Percentiles rank a stretch among this genome's conserved stretches.
Evolutionary conservation across 2,113 vertebrate species (phyloP).

Genomic region (Cricetomys ansorgei): DNA sequence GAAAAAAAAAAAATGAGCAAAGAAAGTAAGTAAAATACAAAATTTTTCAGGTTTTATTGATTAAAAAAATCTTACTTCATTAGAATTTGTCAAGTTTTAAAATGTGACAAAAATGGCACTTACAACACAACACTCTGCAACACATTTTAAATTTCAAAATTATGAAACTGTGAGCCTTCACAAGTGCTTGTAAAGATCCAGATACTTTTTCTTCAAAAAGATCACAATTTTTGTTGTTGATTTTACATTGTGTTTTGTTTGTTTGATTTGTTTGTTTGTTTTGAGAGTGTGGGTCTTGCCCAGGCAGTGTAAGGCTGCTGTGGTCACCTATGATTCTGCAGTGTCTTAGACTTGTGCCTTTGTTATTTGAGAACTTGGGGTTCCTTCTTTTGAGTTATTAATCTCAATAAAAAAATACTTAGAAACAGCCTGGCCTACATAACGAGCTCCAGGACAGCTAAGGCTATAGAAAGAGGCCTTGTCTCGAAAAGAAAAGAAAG

Average conservation of each 20-base stretch:
- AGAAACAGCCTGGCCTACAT: not conserved
- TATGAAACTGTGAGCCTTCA: not conserved
- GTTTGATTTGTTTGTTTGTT: not conserved
- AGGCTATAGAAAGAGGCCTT: too few relatives aligned
- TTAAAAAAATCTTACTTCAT: too few relatives aligned
- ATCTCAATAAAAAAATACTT: not conserved
- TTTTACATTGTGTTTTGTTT: not conserved
- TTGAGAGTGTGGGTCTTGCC: not conserved
- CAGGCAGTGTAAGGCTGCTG: not conserved
- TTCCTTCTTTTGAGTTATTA: not conserved
- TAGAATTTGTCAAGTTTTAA: not conserved
- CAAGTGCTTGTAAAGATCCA: not conserved
- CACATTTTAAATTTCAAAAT: constrained; percentile 29
- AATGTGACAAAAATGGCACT: not conserved
- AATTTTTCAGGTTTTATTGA: not conserved
- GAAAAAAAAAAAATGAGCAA: too few relatives aligned
- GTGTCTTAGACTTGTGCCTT: not conserved
- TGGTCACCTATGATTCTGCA: not conserved
- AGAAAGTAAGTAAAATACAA: too few relatives aligned
- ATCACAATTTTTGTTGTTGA: not conserved
- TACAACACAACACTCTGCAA: not conserved
- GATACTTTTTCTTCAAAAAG: constrained; percentile 3
- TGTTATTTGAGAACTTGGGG: not conserved
- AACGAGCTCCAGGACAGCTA: too few relatives aligned
- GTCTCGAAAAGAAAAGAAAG: too few relatives aligned